phyloP scores from a whole-genome alignment of 2,113 vertebrate genomes.

The Hylia prasina region DNA sequence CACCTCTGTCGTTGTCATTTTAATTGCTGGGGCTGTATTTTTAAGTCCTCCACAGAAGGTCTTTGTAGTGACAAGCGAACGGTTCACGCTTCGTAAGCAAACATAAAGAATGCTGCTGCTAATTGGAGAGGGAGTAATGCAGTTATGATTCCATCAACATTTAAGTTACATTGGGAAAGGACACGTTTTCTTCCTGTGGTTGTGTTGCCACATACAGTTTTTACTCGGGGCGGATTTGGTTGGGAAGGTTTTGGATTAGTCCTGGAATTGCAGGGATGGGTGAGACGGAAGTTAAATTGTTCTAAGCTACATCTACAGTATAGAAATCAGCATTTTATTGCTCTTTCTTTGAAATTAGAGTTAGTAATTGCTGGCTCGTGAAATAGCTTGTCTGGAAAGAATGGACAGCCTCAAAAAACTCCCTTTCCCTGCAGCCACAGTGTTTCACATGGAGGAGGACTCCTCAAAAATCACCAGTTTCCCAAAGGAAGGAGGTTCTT shows the following conservation, averaged over 20 bases:
- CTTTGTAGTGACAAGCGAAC: constrained; percentile 52
- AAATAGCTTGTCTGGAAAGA: background rate
- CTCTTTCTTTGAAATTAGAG: background rate
- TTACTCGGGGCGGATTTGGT: background rate
- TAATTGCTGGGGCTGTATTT: constrained; percentile 59
- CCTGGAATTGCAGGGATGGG: background rate
- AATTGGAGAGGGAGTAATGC: constrained; percentile 45
- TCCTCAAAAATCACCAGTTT: background rate
- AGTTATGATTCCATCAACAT: constrained; percentile 53
- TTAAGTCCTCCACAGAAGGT: constrained; percentile 56
- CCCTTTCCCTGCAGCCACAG: background rate
- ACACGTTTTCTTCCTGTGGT: background rate
- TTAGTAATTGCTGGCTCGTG: background rate
- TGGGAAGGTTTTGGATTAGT: background rate
- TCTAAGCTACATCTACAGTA: background rate
- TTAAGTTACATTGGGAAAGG: constrained; percentile 47
- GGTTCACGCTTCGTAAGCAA: constrained; percentile 54
- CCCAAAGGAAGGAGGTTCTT: background rate
- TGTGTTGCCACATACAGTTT: background rate
- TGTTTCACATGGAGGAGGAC: background rate
- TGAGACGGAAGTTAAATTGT: background rate
- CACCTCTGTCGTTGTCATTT: constrained; percentile 62
- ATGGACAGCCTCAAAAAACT: background rate
- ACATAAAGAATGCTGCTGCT: constrained; percentile 56
- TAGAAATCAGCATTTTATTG: background rate